A percentile compares a stretch with the other conserved stretches of the same genome.
Conservation (phyloP, 2,113 vertebrate genomes). For the Chloroceryle aenea region DNA sequence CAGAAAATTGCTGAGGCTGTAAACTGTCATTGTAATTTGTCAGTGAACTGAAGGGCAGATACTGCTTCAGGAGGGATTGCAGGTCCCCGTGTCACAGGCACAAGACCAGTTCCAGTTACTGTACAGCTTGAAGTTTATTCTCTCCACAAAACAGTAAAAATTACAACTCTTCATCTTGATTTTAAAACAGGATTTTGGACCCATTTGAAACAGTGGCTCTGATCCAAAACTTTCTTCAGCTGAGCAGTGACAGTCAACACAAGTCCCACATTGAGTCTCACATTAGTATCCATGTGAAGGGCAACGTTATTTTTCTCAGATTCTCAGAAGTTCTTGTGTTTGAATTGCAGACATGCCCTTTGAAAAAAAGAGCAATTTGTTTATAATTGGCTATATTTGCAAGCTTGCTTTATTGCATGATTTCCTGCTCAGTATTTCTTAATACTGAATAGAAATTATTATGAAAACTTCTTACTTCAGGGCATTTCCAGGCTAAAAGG, state of each 20-base stretch:
- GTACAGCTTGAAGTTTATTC: not conserved
- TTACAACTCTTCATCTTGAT: not conserved
- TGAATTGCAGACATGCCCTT: slow-evolving; percentile 21
- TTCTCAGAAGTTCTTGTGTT: slow-evolving; percentile 9
- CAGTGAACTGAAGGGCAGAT: not conserved
- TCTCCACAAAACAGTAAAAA: not conserved
- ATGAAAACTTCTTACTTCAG: slow-evolving; percentile 74
- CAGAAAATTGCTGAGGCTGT: not conserved
- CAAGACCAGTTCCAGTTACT: not conserved
- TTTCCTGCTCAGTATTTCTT: slow-evolving; percentile 65
- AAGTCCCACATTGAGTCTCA: not conserved
- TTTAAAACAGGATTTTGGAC: slow-evolving; percentile 1
- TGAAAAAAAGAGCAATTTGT: slow-evolving; percentile 53
- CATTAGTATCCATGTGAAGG: slow-evolving; percentile 1
- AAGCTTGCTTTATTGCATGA: slow-evolving; percentile 69
- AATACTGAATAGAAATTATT: slow-evolving; percentile 72
- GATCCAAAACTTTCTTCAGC: not conserved
- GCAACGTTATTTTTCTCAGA: slow-evolving; percentile 16
- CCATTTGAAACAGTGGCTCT: slow-evolving; percentile 4
- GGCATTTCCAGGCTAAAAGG: slow-evolving; percentile 55
- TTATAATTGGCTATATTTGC: slow-evolving; percentile 64
- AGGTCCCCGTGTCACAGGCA: not conserved
- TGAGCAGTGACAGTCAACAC: not conserved
- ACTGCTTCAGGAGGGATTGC: fast-evolving
- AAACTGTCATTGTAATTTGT: not conserved